phyloP scores from a whole-genome alignment of 1,140 invertebrate species.

The Leptonema lineaticorne region DNA sequence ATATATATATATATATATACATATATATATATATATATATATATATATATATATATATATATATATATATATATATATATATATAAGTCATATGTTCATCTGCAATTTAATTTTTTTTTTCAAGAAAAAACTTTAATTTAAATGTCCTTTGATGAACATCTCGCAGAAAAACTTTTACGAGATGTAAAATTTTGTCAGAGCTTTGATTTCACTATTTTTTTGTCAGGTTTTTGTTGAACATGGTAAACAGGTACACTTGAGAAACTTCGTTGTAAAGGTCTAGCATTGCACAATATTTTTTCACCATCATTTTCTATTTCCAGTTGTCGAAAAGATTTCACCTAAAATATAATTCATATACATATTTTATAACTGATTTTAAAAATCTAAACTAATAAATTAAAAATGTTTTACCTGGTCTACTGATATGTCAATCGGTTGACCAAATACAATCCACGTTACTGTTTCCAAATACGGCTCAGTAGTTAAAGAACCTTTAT shows the following conservation, averaged over 20 bases:
- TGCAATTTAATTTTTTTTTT: too few relatives aligned
- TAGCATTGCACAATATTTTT: conserved; percentile 46
- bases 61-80: too few relatives aligned
- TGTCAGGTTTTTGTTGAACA: conserved; percentile 36
- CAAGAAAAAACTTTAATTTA: too few relatives aligned
- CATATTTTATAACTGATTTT: neutral
- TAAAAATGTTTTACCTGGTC: conserved; percentile 60
- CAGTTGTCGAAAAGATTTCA: conserved; percentile 46
- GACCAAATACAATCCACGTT: conserved; percentile 69
- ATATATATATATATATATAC: too few relatives aligned
- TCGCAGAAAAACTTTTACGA: neutral
- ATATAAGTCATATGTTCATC: too few relatives aligned
- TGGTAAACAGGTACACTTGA: conserved; percentile 44
- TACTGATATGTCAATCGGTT: conserved; percentile 64
- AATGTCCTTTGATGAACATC: too few relatives aligned
- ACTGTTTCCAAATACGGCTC: conserved; percentile 65
- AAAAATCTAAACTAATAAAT: conserved; percentile 3
- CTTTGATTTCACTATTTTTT: conserved; percentile 34
- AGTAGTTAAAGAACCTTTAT: conserved; percentile 68
- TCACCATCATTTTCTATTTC: conserved; percentile 45
- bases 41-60: too few relatives aligned
- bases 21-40: too few relatives aligned
- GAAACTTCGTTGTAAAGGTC: conserved; percentile 45
- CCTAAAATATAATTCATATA: conserved; percentile 38
- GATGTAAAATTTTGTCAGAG: conserved; percentile 18